Percentiles rank a stretch among this genome's conserved stretches.
Evolutionary conservation across 1,140 invertebrate genomes (phyloP).

Genomic region (Ephestia elutella): DNA sequence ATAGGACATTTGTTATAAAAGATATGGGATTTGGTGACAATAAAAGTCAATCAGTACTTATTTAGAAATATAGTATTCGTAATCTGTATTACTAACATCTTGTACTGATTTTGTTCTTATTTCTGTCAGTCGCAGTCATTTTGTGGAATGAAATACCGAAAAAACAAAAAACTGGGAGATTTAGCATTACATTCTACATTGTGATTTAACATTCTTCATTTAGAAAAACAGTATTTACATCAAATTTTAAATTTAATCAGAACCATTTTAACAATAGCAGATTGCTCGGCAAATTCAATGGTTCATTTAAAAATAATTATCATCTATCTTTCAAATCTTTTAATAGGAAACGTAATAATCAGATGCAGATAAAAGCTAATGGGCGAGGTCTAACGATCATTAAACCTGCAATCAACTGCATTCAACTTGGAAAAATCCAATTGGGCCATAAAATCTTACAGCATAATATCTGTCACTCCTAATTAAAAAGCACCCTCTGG

Average conservation of each 20-base stretch:
- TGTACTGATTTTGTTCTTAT: no score
- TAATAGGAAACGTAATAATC: neutral
- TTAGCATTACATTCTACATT: no score
- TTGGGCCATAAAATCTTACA: constrained; percentile 23
- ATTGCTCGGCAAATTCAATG: neutral
- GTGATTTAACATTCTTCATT: no score
- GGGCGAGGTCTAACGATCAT: constrained; percentile 18
- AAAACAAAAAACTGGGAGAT: no score
- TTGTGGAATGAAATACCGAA: no score
- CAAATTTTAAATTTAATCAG: neutral
- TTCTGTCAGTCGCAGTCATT: no score
- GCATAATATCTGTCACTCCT: constrained; percentile 22
- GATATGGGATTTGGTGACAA: neutral
- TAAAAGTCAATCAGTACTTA: neutral
- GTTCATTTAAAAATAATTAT: neutral
- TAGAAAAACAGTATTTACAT: neutral
- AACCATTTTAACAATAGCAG: neutral
- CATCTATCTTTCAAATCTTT: neutral
- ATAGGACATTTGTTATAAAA: neutral
- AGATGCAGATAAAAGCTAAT: constrained; percentile 13
- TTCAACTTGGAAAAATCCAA: constrained; percentile 22
- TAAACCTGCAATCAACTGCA: constrained; percentile 23
- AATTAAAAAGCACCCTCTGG: constrained; percentile 24
- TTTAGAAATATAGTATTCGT: neutral
- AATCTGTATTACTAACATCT: no score